These are phyloP conservation scores for Drosophila micromelanica DNA, from an alignment of 1,140 invertebrate species.

Conservation along the genomic window DNA sequence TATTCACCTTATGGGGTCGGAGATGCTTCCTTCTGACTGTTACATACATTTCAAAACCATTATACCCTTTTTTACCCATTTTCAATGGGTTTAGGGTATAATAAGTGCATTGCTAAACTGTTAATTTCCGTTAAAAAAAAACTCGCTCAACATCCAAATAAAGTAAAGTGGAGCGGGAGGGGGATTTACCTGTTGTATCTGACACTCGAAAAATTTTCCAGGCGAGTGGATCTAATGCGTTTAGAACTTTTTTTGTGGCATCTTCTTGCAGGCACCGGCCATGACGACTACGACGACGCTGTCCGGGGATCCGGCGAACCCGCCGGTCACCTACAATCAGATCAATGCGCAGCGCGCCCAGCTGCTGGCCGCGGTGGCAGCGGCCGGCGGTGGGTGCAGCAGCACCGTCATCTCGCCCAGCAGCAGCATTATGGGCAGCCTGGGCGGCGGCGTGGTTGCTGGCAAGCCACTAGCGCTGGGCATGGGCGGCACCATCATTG, in stretches of 20 bases:
- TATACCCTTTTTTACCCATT: too few relatives aligned
- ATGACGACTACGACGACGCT: constrained; percentile 58
- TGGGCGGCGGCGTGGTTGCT: constrained; percentile 22
- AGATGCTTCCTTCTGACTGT: too few relatives aligned
- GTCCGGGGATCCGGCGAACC: constrained; percentile 57
- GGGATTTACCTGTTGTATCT: neutral
- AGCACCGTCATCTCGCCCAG: constrained; percentile 74
- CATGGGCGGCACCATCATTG: constrained; percentile 58
- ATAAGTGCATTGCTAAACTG: too few relatives aligned
- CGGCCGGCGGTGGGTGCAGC: constrained; percentile 69
- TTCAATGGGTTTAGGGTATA: too few relatives aligned
- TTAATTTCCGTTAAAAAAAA: neutral
- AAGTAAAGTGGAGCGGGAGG: too few relatives aligned
- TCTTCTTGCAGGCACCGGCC: constrained; percentile 48
- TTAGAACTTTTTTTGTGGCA: neutral
- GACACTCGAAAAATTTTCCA: constrained; percentile 6
- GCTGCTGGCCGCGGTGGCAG: constrained; percentile 68
- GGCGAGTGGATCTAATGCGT: constrained; percentile 23
- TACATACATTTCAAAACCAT: too few relatives aligned
- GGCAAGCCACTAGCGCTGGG: constrained; percentile 44
- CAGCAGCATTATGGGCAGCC: constrained; percentile 64
- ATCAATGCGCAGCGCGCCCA: constrained; percentile 74
- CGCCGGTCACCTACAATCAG: constrained; percentile 78
- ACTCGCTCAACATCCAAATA: neutral
- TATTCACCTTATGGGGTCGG: too few relatives aligned